A percentile compares a stretch with the other conserved stretches of the same genome.
phyloP scores from a whole-genome alignment of 2,888 invertebrate species.

The Stenurella melanura region DNA sequence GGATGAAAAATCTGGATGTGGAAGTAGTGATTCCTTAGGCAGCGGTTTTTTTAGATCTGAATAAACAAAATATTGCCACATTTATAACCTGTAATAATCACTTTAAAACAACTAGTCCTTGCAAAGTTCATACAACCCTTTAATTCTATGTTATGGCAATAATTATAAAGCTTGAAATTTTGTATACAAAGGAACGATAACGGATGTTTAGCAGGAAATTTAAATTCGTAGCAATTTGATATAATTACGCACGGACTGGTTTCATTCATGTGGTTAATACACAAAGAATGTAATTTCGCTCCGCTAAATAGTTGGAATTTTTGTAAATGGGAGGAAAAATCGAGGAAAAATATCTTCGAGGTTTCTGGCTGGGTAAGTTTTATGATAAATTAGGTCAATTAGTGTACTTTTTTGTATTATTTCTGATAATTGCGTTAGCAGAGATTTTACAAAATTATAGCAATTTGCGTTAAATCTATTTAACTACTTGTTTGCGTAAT shows the following conservation, averaged over 20 bases:
- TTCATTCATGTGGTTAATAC: conserved; percentile 7
- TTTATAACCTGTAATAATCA: too few species aligned
- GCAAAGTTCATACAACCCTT: background rate
- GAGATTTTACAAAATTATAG: too few species aligned
- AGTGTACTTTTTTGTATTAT: too few species aligned
- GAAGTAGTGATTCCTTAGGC: too few species aligned
- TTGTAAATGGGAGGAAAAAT: background rate
- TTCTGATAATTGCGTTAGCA: too few species aligned
- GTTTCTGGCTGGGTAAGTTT: background rate
- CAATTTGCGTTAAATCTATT: too few species aligned
- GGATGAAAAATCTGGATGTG: too few species aligned
- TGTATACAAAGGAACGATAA: background rate
- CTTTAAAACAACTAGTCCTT: background rate
- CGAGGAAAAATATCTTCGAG: background rate
- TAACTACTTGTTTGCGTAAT: too few species aligned
- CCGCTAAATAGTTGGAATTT: background rate
- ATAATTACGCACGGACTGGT: conserved; percentile 7
- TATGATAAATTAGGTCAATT: conserved; percentile 1
- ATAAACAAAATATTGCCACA: too few species aligned
- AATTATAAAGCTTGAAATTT: background rate
- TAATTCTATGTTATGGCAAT: background rate
- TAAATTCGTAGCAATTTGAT: conserved; percentile 3
- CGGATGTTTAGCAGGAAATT: background rate
- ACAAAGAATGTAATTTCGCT: conserved; percentile 7
- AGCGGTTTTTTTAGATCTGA: too few species aligned